Evolutionary conservation across 2,797 vertebrate species (phyloP), one percentile per base, ranked within the genome.

Genomic region (Xenopus petersii): DNA sequence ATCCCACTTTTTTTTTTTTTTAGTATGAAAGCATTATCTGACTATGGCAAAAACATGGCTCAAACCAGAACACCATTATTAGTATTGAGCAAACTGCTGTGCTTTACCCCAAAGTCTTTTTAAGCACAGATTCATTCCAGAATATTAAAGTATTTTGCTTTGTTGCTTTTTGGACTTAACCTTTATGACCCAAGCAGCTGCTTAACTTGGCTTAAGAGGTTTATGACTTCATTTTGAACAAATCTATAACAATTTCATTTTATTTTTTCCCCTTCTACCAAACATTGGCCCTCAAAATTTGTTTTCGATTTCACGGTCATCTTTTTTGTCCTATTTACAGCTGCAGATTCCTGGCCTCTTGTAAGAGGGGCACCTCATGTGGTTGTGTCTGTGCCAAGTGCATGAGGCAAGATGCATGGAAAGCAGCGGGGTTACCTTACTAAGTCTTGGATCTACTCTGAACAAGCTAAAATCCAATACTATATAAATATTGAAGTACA

Each of bases 191-290:
- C 62, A 82, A 86, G 77, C 91, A 92, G 92, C 90, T 92, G 91
- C 85, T 90, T 85, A 82, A 75, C 79, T 90, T 90, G 88, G 91
- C 86, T 87, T 67, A 0, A 76, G 63, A 74, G 78, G 82, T 87
- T 89, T 90, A 88, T 89, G 85, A 90, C 90, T 92, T 90, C 91
- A 92, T 90, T 92, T 91, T 87, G 83, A 87, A 88, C 84, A 86
- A 89, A 87, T 87, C 83, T 88, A 83, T 75, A 86, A 87, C 85
- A 80, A 88, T 91, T 91, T 89, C 85, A 83, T 86, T 89, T 87
- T 77, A 82, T 87, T 88, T 90, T 89, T 87, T 91, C 88, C 86
- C 84, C 83, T 83, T 84, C 83, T 89, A 88, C 83, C 85, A 70
- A 12, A 79, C 81, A 84, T 83, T 82, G 79, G 80, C 81, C 75